Conservation (phyloP, 2,888 invertebrate species). For the Cetonia aurata region DNA sequence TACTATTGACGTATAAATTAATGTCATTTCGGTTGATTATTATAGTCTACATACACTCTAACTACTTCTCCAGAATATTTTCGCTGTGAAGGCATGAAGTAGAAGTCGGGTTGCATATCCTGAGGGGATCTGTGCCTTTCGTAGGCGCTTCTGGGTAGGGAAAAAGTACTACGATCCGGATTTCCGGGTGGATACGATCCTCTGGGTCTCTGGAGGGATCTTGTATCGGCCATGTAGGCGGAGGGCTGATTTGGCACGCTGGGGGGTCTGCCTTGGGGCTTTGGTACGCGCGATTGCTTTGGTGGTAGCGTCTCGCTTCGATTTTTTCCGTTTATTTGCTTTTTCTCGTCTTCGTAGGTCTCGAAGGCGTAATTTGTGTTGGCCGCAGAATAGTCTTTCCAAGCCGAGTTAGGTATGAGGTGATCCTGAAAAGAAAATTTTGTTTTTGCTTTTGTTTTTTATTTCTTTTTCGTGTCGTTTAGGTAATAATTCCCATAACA, state of each 20-base stretch:
- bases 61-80: slow-evolving; percentile 94
- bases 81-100: slow-evolving; percentile 95
- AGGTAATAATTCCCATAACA: too few relatives aligned
- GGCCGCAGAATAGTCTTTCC: slow-evolving; percentile 88
- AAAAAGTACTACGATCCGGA: slow-evolving; percentile 78
- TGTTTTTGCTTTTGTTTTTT: background rate
- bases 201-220: slow-evolving; percentile 73
- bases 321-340: slow-evolving; percentile 63
- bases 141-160: slow-evolving; percentile 78
- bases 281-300: slow-evolving; percentile 53
- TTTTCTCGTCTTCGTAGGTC: slow-evolving; percentile 86
- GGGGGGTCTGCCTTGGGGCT: slow-evolving; percentile 62
- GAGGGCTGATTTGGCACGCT: slow-evolving; percentile 49
- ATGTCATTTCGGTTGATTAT: slow-evolving; percentile 75
- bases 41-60: slow-evolving; percentile 85
- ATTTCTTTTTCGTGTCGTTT: too few relatives aligned
- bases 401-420: slow-evolving; percentile 85
- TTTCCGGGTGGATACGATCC: slow-evolving; percentile 62
- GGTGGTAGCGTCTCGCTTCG: slow-evolving; percentile 59
- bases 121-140: slow-evolving; percentile 61
- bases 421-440: slow-evolving; percentile 74
- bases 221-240: slow-evolving; percentile 69
- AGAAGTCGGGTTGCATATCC: slow-evolving; percentile 85
- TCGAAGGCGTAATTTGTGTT: slow-evolving; percentile 94
- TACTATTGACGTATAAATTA: background rate